Conservation (phyloP, 2,888 invertebrate species). For the Xiphydria camelus region DNA sequence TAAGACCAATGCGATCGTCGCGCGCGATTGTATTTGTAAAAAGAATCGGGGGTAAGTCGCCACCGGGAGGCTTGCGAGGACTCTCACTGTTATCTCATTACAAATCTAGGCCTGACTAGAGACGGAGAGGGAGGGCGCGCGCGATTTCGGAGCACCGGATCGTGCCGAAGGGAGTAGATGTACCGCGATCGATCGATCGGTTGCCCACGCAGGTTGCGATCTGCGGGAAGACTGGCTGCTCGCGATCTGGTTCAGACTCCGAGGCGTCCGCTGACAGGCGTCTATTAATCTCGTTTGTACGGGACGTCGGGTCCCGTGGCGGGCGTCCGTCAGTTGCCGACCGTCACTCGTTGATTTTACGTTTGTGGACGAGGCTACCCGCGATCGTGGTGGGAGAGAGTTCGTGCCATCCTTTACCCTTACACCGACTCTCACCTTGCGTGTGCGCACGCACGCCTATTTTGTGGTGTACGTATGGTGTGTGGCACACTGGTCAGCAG, state of each 20-base stretch:
- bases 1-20: no score
- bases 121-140: background rate
- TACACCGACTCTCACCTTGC: background rate
- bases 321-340: slow-evolving; percentile 22
- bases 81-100: no score
- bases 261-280: slow-evolving; percentile 36
- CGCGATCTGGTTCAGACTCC: slow-evolving; percentile 37
- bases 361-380: no score
- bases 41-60: no score
- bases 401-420: no score
- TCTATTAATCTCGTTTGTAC: slow-evolving; percentile 44
- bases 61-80: no score
- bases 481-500: no score
- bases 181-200: slow-evolving; percentile 32
- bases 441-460: background rate
- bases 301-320: slow-evolving; percentile 32
- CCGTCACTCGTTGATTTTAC: background rate
- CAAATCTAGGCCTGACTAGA: background rate
- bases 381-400: no score
- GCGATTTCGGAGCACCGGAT: background rate
- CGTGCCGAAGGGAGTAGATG: no score
- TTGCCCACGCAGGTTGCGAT: slow-evolving; percentile 45
- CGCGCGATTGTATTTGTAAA: no score
- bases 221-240: slow-evolving; percentile 46
- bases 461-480: no score